A percentile compares a stretch with the other conserved stretches of the same genome.
Evolutionary conservation across 2,113 vertebrate genomes (phyloP).

Genomic region (Gnathonemus longibarbis): DNA sequence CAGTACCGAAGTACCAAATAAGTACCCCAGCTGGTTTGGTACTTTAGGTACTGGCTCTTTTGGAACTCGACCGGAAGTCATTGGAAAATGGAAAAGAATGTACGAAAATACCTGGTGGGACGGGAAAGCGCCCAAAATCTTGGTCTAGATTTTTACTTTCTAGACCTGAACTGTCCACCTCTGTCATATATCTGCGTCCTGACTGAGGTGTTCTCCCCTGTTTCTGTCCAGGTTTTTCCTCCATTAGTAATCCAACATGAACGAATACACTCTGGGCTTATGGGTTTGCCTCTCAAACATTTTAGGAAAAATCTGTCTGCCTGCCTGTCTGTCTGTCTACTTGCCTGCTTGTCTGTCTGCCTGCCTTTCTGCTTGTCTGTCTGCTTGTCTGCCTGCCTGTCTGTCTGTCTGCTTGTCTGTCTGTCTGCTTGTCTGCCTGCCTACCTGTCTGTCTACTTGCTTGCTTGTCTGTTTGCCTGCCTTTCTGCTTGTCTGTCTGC

Average conservation of each 20-base stretch:
- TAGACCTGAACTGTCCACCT: not conserved
- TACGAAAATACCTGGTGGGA: too few relatives aligned
- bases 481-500: not conserved
- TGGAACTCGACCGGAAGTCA: too few relatives aligned
- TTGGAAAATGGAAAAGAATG: too few relatives aligned
- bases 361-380: not conserved
- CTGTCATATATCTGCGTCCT: not conserved
- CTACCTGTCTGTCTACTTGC: not conserved
- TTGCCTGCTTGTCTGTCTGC: not conserved
- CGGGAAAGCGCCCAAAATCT: not conserved
- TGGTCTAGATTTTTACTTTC: not conserved
- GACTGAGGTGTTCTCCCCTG: not conserved
- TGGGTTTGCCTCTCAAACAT: not conserved
- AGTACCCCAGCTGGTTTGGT: too few relatives aligned
- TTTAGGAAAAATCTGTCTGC: not conserved
- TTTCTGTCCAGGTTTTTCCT: not conserved
- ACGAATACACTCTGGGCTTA: not conserved
- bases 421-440: not conserved
- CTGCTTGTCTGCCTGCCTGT: not conserved
- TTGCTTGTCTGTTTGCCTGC: rapidly evolving
- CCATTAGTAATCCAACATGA: not conserved
- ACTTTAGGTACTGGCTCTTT: too few relatives aligned
- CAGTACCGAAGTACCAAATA: too few relatives aligned
- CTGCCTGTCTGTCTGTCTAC: not conserved
- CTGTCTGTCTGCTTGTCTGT: not conserved